Base-by-base conservation (phyloP, 2,888 invertebrate genomes). In the Drosophila yooni region DNA sequence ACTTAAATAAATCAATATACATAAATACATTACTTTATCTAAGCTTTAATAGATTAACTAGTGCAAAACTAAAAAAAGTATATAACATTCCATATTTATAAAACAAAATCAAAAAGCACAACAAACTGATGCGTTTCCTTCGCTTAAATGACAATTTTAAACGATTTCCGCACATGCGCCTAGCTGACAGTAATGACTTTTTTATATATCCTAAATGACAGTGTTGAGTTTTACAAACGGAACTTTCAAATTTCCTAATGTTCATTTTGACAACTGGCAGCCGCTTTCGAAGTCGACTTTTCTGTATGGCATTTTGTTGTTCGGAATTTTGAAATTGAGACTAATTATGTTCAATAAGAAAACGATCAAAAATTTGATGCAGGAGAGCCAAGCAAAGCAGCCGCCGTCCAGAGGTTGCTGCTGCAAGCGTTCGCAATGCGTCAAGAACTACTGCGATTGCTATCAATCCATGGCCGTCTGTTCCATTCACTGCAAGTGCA, bases 21-120 rank as follows among this genome's bases (percentile, higher is more conserved):
- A 71, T 66, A 73, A n/a, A 67, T 59, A 72, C 13, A 68, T 79
- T 77, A 79, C 80, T 83, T 90, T 88, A 83, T 74, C 87, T 90
- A 86, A 88, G 87, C 87, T 90, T 88, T 88, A 88, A 88, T 88
- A 88, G 87, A 77, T 79, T 88, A 61, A 72, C 48, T 81, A 88
- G 90, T 80, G 87, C 86, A 52, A 73, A 29, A 68, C 43, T 18
- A 48, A 57, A 8, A 59, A 53, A 68, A 38, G 18, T 60, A 61
- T 36, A 63, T 64, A 57, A 52, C 38, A 68, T 75, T 70, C 57
- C 79, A 54, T 70, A 79, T 75, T 52, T 48, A 51, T 50, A 40
- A 65, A 18, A 54, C 6, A 38, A 51, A 59, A 52, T 53, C 61
- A 11, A 38, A 60, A 59, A 52, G 54, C 61, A 57, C 54, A 33